A percentile compares a stretch with the other conserved stretches of the same genome.
Evolutionary conservation across 1,140 invertebrate species (phyloP).

Genomic region (Drosophila parvula): DNA sequence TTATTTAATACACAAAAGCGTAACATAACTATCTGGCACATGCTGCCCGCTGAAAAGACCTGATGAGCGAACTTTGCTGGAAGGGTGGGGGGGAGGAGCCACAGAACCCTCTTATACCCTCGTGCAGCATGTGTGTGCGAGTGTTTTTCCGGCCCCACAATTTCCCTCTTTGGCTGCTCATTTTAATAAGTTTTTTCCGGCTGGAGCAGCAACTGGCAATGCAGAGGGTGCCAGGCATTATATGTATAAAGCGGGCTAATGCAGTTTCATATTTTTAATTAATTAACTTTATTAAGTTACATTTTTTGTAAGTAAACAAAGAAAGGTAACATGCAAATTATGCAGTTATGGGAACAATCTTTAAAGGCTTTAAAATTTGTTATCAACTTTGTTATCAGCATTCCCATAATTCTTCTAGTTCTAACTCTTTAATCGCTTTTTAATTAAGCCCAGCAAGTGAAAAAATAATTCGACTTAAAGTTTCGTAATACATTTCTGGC

Average conservation of each 20-base stretch:
- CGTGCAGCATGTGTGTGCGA: slow-evolving; percentile 29
- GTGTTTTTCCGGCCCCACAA: slow-evolving; percentile 26
- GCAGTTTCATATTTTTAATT: slow-evolving; percentile 14
- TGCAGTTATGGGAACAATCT: neutral
- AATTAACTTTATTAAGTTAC: slow-evolving; percentile 2
- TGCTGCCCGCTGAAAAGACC: slow-evolving; percentile 36
- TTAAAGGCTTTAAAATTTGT: too few species aligned
- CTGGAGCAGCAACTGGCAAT: neutral
- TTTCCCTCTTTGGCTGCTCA: slow-evolving; percentile 44
- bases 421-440: neutral
- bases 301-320: neutral
- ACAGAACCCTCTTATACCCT: neutral
- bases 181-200: slow-evolving; percentile 58
- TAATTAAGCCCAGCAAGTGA: neutral
- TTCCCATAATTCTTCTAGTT: neutral
- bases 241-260: neutral
- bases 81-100: slow-evolving; percentile 10
- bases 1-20: slow-evolving; percentile 55
- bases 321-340: neutral
- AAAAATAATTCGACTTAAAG: neutral
- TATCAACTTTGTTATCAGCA: too few species aligned
- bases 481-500: neutral
- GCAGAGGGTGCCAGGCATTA: neutral
- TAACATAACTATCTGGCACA: slow-evolving; percentile 45
- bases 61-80: slow-evolving; percentile 18